These are phyloP conservation scores for Epinephelus coioides DNA, from an alignment of 2,797 vertebrate species.

Conservation along the genomic window DNA sequence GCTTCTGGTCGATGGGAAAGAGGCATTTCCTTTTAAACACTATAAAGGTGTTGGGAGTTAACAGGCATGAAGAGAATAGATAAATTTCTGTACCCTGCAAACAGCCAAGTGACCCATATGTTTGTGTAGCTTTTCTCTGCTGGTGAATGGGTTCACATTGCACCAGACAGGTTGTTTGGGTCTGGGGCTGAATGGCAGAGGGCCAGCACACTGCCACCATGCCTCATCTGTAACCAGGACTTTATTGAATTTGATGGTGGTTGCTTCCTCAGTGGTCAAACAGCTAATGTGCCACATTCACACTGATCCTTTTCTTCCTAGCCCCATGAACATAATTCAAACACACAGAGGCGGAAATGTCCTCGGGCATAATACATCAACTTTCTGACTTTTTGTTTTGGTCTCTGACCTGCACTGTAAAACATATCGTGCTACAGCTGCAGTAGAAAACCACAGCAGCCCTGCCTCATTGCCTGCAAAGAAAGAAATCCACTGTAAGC, in stretches of 20 bases:
- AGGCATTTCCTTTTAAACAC: slow-evolving; percentile 6
- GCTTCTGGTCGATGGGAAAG: background rate
- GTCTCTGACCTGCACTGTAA: slow-evolving; percentile 26
- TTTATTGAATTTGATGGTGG: slow-evolving; percentile 46
- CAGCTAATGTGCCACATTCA: slow-evolving; percentile 12
- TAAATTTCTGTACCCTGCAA: slow-evolving; percentile 30
- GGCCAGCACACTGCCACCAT: slow-evolving; percentile 38
- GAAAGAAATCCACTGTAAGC: slow-evolving; percentile 33
- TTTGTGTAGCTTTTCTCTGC: slow-evolving; percentile 36
- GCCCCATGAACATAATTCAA: slow-evolving; percentile 33
- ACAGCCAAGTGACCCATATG: slow-evolving; percentile 22
- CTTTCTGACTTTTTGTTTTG: slow-evolving; percentile 46
- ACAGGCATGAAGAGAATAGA: slow-evolving; percentile 5
- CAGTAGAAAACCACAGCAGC: slow-evolving; percentile 13
- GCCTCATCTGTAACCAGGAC: slow-evolving; percentile 46
- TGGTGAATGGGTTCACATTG: slow-evolving; percentile 47
- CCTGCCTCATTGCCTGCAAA: slow-evolving; percentile 39
- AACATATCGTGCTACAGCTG: slow-evolving; percentile 7
- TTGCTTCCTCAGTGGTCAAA: slow-evolving; percentile 31
- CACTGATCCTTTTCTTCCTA: slow-evolving; percentile 23
- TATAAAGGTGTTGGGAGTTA: slow-evolving; percentile 8
- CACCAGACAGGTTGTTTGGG: slow-evolving; percentile 50
- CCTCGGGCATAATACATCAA: slow-evolving; percentile 12
- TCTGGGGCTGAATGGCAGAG: slow-evolving; percentile 40
- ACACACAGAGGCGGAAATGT: slow-evolving; percentile 31